These are phyloP conservation scores for Drosophila nigromelanica DNA, from an alignment of 1,140 invertebrate species.

Conservation along the genomic window DNA sequence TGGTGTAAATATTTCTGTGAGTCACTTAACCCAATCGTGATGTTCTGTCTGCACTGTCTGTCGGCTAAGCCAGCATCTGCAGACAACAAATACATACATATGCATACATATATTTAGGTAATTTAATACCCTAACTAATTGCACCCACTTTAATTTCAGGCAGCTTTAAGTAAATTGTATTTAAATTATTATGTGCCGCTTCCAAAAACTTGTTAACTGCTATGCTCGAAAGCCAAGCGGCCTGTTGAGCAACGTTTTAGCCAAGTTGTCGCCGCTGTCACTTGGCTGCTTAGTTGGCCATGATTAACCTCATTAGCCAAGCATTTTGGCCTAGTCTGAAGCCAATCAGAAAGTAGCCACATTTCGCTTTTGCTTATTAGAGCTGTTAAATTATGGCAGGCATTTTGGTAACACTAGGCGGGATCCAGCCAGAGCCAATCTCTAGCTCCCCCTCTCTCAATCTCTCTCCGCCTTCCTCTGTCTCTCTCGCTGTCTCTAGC, in stretches of 20 bases:
- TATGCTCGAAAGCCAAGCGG: constrained; percentile 2
- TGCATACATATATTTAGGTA: background rate
- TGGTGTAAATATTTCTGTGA: constrained; percentile 33
- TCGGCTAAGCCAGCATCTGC: background rate
- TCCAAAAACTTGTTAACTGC: constrained; percentile 26
- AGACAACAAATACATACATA: no score
- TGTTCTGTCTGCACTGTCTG: constrained; percentile 1
- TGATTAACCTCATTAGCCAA: constrained; percentile 63
- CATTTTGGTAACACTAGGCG: constrained; percentile 43
- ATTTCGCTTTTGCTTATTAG: constrained; percentile 66
- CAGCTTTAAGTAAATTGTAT: constrained; percentile 1
- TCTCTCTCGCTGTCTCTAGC: background rate
- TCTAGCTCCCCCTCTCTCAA: background rate
- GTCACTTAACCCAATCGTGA: constrained; percentile 33
- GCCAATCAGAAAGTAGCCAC: constrained; percentile 45
- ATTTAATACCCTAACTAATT: constrained; percentile 25
- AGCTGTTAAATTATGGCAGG: constrained; percentile 73
- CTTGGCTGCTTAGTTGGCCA: constrained; percentile 12
- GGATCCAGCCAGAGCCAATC: constrained; percentile 19
- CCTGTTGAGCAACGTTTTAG: constrained; percentile 15
- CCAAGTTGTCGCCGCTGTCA: constrained; percentile 36
- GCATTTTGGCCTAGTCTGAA: constrained; percentile 46
- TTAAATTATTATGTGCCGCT: constrained; percentile 18
- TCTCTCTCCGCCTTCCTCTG: background rate
- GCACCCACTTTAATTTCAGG: constrained; percentile 11